Percentiles rank a stretch among this genome's conserved stretches.
These are phyloP conservation scores for Myrmophylax atrothorax DNA, from an alignment of 2,113 vertebrate species.

Conservation along the genomic window DNA sequence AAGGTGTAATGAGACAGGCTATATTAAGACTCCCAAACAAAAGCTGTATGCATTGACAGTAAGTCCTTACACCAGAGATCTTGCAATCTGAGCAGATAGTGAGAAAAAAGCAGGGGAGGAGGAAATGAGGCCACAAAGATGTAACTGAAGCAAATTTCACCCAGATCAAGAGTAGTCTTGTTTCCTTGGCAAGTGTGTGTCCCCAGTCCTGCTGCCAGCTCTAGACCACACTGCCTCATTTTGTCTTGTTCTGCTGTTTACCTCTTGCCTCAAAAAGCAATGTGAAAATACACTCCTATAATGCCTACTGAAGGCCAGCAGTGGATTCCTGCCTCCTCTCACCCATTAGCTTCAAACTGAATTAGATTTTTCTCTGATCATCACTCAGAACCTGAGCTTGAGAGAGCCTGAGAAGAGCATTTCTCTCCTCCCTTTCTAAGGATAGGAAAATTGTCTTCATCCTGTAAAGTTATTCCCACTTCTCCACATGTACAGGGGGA, in stretches of 20 bases:
- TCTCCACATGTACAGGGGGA: not conserved
- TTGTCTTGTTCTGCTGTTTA: not conserved
- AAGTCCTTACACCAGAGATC: not conserved
- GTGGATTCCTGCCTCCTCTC: not conserved
- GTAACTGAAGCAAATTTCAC: not conserved
- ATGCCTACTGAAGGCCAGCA: not conserved
- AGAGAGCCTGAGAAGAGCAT: not conserved
- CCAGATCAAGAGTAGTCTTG: not conserved
- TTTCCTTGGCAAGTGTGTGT: not conserved
- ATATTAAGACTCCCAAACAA: not conserved
- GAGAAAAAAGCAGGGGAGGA: not conserved
- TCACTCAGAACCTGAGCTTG: not conserved
- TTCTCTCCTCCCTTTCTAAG: not conserved
- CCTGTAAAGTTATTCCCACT: not conserved
- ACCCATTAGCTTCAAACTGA: not conserved
- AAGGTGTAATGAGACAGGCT: not conserved
- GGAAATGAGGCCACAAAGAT: not conserved
- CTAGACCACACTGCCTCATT: not conserved
- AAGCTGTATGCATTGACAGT: not conserved
- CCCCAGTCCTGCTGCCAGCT: not conserved
- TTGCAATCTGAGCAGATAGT: not conserved
- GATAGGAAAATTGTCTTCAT: not conserved
- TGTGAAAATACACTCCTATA: not conserved
- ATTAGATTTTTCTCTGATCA: not conserved
- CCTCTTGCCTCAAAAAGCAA: not conserved